Percentiles rank a stretch among this genome's conserved stretches.
These are phyloP conservation scores for Misgurnus anguillicaudatus DNA, from an alignment of 2,113 vertebrate species.

Conservation along the genomic window DNA sequence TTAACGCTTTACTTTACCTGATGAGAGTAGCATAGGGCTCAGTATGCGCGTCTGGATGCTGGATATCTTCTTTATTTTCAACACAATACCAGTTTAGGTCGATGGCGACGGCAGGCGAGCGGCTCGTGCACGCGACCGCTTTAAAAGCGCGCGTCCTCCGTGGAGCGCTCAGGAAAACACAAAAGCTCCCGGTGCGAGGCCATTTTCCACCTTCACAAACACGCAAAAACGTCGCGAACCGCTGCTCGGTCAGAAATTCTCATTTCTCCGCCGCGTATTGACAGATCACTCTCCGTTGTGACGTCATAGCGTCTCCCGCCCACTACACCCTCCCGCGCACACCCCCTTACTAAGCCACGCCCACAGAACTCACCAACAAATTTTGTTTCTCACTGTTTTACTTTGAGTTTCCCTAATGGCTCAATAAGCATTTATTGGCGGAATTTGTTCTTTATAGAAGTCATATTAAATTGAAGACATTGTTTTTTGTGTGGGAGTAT, in stretches of 20 bases:
- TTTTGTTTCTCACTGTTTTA: no score
- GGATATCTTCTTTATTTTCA: conserved; percentile 70
- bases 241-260: neutral
- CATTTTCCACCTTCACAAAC: conserved; percentile 33
- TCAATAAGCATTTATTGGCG: no score
- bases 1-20: conserved; percentile 63
- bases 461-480: no score
- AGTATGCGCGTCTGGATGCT: conserved; percentile 56
- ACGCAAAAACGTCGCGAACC: neutral
- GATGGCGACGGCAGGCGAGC: conserved; percentile 59
- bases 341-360: conserved; percentile 60
- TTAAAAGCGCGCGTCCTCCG: conserved; percentile 40
- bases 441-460: no score
- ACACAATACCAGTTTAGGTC: conserved; percentile 69
- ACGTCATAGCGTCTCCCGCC: conserved; percentile 58
- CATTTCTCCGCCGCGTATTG: conserved; percentile 64
- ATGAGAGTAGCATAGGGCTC: conserved; percentile 70
- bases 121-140: conserved; percentile 42
- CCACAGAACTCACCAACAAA: conserved; percentile 55
- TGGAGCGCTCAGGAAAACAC: neutral
- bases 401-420: no score
- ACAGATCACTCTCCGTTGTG: conserved; percentile 63
- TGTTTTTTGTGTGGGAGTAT: no score
- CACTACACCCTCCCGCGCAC: conserved; percentile 52
- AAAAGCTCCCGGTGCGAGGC: neutral